phyloP scores from a whole-genome alignment of 2,888 invertebrate species.

The Hemaris fuciformis region DNA sequence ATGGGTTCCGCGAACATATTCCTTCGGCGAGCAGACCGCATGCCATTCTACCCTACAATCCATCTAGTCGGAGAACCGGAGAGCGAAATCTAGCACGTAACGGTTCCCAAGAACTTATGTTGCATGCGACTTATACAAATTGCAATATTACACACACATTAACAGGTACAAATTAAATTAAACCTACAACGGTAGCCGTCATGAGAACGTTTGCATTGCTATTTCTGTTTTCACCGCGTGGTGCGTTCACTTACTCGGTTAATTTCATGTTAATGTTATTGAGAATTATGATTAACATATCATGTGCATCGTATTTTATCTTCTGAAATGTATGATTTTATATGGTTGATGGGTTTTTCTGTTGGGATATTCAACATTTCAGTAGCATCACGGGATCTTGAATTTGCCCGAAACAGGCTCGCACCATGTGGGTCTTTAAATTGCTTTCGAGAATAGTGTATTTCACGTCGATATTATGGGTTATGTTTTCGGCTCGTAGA shows the following conservation, averaged over 20 bases:
- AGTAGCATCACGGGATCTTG: too few relatives aligned
- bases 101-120: not conserved
- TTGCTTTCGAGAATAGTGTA: too few relatives aligned
- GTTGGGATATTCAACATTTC: too few relatives aligned
- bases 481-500: too few relatives aligned
- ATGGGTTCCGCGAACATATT: too few relatives aligned
- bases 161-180: constrained; percentile 1
- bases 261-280: not conserved
- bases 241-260: not conserved
- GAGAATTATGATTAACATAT: too few relatives aligned
- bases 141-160: not conserved
- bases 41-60: not conserved
- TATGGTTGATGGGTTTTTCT: too few relatives aligned
- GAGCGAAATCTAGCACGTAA: constrained; percentile 13
- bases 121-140: not conserved
- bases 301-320: too few relatives aligned
- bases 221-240: constrained; percentile 3
- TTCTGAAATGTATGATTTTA: not conserved
- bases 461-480: too few relatives aligned
- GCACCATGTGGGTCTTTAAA: too few relatives aligned
- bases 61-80: not conserved
- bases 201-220: not conserved
- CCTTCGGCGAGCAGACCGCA: not conserved
- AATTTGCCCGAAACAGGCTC: too few relatives aligned
- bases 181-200: not conserved